Evolutionary conservation across 2,888 invertebrate species (phyloP).

Genomic region (Spisula subtruncata): DNA sequence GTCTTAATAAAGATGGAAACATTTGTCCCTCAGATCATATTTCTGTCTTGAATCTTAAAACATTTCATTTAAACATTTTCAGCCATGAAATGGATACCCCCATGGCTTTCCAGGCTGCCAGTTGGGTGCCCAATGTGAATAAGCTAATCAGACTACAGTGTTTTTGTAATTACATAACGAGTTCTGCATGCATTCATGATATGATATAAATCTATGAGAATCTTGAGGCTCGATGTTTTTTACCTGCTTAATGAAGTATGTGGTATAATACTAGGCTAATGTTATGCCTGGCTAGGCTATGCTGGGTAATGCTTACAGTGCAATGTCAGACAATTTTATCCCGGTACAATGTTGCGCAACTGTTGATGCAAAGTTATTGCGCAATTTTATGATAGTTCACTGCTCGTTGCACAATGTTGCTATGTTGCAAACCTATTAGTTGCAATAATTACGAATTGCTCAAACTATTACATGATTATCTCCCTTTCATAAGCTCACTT

Average conservation of each 20-base stretch:
- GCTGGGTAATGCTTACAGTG: not conserved
- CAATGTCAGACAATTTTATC: not conserved
- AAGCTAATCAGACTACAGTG: not conserved
- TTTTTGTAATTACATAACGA: not conserved
- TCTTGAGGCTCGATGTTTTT: not conserved
- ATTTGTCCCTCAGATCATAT: not conserved
- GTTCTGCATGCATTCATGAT: constrained; percentile 2
- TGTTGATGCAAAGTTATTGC: not conserved
- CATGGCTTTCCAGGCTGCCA: not conserved
- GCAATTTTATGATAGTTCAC: not conserved
- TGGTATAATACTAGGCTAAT: no score
- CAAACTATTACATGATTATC: not conserved
- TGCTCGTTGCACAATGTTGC: not conserved
- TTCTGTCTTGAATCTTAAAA: constrained; percentile 5
- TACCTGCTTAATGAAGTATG: not conserved
- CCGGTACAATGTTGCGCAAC: not conserved
- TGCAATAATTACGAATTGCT: no score
- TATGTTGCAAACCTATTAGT: not conserved
- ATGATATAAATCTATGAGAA: constrained; percentile 2
- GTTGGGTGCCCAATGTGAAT: not conserved
- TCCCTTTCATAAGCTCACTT: not conserved
- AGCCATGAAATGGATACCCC: not conserved
- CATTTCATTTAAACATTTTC: not conserved
- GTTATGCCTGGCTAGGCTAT: no score
- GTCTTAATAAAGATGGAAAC: not conserved